Conservation (phyloP, 2,888 invertebrate species). For the Scrobipalpa costella region DNA sequence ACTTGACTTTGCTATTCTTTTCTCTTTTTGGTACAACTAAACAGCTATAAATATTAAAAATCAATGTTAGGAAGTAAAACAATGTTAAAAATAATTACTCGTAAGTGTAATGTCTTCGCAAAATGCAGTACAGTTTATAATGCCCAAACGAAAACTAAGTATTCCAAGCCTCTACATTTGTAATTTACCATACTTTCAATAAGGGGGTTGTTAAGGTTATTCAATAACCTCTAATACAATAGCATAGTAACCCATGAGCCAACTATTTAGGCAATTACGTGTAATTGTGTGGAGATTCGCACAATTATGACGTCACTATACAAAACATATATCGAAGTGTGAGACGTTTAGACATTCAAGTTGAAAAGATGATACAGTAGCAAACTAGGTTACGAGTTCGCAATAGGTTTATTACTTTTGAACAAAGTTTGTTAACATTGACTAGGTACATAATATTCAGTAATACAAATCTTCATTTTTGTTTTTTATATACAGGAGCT, state of each 20-base stretch:
- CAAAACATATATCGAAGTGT: constrained; percentile 4
- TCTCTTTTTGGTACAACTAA: too few relatives aligned
- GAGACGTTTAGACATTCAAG: background rate
- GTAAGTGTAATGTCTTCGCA: too few relatives aligned
- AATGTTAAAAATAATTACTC: too few relatives aligned
- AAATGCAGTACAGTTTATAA: too few relatives aligned
- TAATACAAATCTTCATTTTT: too few relatives aligned
- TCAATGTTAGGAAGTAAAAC: too few relatives aligned
- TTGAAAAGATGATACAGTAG: constrained; percentile 12
- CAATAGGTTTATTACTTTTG: background rate
- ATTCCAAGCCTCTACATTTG: background rate
- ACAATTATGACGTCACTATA: constrained; percentile 32
- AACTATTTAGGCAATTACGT: constrained; percentile 41
- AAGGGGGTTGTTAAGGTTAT: constrained; percentile 28
- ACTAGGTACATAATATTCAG: too few relatives aligned
- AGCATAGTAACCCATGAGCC: constrained; percentile 43
- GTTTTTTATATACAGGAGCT: background rate
- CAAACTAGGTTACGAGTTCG: constrained; percentile 20
- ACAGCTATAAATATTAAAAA: too few relatives aligned
- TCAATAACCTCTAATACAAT: constrained; percentile 46
- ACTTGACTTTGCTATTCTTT: too few relatives aligned
- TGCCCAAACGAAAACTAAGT: too few relatives aligned
- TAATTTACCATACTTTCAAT: background rate
- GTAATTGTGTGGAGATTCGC: constrained; percentile 30
- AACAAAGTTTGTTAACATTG: too few relatives aligned